phyloP scores from a whole-genome alignment of 2,113 vertebrate genomes.

The Cyphomyrus plagiostoma region DNA sequence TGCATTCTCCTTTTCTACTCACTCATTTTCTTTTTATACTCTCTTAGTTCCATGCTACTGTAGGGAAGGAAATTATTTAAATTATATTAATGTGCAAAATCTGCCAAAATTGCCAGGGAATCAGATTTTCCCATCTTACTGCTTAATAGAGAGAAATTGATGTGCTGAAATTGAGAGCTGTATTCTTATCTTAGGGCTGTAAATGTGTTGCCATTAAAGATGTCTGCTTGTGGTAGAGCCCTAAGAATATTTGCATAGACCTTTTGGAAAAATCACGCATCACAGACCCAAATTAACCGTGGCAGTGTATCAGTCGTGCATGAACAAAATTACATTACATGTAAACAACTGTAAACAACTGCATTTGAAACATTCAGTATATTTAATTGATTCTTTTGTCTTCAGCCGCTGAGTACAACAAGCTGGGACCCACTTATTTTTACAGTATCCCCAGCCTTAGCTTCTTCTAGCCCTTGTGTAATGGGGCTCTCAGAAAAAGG shows the following conservation, averaged over 20 bases:
- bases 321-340: constrained; percentile 25
- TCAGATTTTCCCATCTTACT: constrained; percentile 23
- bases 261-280: constrained; percentile 19
- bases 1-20: constrained; percentile 17
- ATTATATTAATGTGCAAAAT: constrained; percentile 47
- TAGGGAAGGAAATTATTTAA: constrained; percentile 45
- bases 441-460: background rate
- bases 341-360: constrained; percentile 28
- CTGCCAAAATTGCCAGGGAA: constrained; percentile 38
- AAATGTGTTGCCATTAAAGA: constrained; percentile 40
- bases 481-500: background rate
- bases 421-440: background rate
- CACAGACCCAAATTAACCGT: constrained; percentile 33
- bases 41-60: constrained; percentile 23
- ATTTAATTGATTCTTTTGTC: constrained; percentile 19
- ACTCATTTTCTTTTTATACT: constrained; percentile 20
- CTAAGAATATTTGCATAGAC: constrained; percentile 3
- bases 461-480: background rate
- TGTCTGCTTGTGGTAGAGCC: constrained; percentile 19
- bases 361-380: constrained; percentile 23
- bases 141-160: constrained; percentile 40
- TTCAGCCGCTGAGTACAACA: background rate
- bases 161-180: constrained; percentile 40
- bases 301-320: constrained; percentile 16
- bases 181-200: constrained; percentile 38